These are phyloP conservation scores for Acleris holmiana DNA, from an alignment of 2,888 invertebrate genomes.

Conservation along the genomic window DNA sequence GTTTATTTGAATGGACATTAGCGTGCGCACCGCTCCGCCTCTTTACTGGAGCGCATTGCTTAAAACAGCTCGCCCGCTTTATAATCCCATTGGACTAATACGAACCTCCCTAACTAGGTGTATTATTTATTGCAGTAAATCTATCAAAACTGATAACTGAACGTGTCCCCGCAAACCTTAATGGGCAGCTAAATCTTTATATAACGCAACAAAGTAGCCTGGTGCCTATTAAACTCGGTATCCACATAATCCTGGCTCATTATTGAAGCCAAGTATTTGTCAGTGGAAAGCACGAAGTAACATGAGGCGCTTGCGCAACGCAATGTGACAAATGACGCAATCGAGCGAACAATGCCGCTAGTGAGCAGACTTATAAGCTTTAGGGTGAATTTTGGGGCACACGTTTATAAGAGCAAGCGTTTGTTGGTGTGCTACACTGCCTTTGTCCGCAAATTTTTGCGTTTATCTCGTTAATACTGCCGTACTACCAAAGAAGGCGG, in stretches of 20 bases:
- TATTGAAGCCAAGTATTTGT: conserved; percentile 64
- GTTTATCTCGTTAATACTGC: no score
- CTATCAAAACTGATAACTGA: conserved; percentile 37
- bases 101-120: conserved; percentile 36
- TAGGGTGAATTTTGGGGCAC: conserved; percentile 46
- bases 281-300: conserved; percentile 62
- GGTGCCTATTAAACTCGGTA: conserved; percentile 51
- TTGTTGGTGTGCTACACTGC: background rate
- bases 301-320: conserved; percentile 64
- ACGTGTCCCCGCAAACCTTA: conserved; percentile 22
- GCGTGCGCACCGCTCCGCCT: background rate
- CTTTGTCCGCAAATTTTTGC: no score
- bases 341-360: conserved; percentile 70
- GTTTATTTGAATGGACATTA: no score
- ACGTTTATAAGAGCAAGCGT: conserved; percentile 4
- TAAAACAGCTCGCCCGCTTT: conserved; percentile 14
- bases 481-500: no score
- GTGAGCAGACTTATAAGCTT: conserved; percentile 54
- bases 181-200: conserved; percentile 20
- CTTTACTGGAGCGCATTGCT: conserved; percentile 9
- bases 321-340: conserved; percentile 77
- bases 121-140: conserved; percentile 36
- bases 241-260: conserved; percentile 56
- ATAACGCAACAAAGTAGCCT: conserved; percentile 43
- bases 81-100: conserved; percentile 34